These are phyloP conservation scores for Fistularia tabacaria DNA, from an alignment of 2,797 vertebrate species.

Conservation along the genomic window DNA sequence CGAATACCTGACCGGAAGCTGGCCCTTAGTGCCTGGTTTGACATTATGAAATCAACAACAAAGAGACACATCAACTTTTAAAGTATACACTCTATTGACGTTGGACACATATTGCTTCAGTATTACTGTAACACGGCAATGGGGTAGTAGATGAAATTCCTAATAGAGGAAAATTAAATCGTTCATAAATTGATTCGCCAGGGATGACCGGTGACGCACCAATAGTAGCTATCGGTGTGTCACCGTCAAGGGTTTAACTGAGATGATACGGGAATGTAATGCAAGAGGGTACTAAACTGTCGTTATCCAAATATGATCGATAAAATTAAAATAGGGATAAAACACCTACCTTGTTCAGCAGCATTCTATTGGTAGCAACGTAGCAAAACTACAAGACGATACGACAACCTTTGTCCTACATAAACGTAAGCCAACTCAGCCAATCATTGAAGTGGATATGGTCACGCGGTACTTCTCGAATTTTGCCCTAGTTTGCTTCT, in stretches of 20 bases:
- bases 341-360: constrained; percentile 67
- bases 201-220: not conserved
- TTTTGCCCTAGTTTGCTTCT: constrained; percentile 61
- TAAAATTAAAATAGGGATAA: not conserved
- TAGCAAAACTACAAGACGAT: fast-evolving
- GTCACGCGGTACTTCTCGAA: constrained; percentile 48
- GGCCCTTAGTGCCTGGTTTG: constrained; percentile 61
- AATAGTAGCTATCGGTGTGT: not conserved
- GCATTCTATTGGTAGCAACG: constrained; percentile 39
- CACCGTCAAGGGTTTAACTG: not conserved
- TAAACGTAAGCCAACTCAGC: constrained; percentile 1
- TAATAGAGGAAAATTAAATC: too few species aligned
- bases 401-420: constrained; percentile 1
- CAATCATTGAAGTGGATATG: constrained; percentile 46
- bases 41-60: not conserved
- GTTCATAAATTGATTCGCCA: too few species aligned
- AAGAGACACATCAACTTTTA: too few species aligned
- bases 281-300: not conserved
- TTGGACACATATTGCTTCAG: too few species aligned
- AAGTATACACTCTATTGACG: too few species aligned
- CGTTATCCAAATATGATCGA: not conserved
- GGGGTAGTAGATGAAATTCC: too few species aligned
- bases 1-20: constrained; percentile 61
- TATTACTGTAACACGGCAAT: too few species aligned
- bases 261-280: not conserved